These are phyloP conservation scores for Thalpophila matura DNA, from an alignment of 2,888 invertebrate species.

Conservation along the genomic window DNA sequence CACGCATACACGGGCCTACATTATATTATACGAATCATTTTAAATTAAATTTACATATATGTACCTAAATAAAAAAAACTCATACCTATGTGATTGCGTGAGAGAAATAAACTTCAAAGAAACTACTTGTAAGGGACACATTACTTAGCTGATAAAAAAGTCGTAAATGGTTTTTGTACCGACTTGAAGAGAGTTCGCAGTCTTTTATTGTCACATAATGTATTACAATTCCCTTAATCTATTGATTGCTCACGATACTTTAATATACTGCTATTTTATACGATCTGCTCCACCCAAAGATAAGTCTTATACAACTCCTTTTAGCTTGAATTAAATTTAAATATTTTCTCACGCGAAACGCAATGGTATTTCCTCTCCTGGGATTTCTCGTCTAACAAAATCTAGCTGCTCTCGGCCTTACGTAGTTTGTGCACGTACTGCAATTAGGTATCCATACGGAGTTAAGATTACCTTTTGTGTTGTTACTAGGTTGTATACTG, in stretches of 20 bases:
- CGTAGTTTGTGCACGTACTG: slow-evolving; percentile 43
- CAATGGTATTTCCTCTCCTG: slow-evolving; percentile 21
- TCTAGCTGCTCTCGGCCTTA: slow-evolving; percentile 32
- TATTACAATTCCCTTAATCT: slow-evolving; percentile 58
- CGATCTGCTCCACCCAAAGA: slow-evolving; percentile 19
- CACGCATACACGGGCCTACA: slow-evolving; percentile 6
- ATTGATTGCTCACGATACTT: slow-evolving; percentile 56
- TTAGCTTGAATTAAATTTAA: slow-evolving; percentile 58
- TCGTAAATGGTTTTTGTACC: slow-evolving; percentile 52
- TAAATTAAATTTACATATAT: slow-evolving; percentile 21
- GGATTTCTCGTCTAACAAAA: slow-evolving; percentile 41
- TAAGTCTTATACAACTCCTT: slow-evolving; percentile 36
- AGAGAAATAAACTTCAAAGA: slow-evolving; percentile 19
- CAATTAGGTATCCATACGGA: slow-evolving; percentile 44
- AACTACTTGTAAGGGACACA: slow-evolving; percentile 17
- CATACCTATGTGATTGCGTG: not conserved
- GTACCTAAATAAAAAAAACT: too few species aligned
- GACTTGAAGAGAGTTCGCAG: slow-evolving; percentile 35
- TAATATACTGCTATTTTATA: slow-evolving; percentile 49
- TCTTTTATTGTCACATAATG: slow-evolving; percentile 57
- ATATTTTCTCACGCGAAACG: slow-evolving; percentile 47
- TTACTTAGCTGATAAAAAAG: slow-evolving; percentile 41
- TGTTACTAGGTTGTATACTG: slow-evolving; percentile 57
- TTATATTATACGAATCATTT: not conserved
- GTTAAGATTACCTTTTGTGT: slow-evolving; percentile 65